Evolutionary conservation across 2,797 vertebrate genomes (phyloP), one percentile per base, ranked within the genome.

Genomic region (Oreochromis mossambicus): DNA sequence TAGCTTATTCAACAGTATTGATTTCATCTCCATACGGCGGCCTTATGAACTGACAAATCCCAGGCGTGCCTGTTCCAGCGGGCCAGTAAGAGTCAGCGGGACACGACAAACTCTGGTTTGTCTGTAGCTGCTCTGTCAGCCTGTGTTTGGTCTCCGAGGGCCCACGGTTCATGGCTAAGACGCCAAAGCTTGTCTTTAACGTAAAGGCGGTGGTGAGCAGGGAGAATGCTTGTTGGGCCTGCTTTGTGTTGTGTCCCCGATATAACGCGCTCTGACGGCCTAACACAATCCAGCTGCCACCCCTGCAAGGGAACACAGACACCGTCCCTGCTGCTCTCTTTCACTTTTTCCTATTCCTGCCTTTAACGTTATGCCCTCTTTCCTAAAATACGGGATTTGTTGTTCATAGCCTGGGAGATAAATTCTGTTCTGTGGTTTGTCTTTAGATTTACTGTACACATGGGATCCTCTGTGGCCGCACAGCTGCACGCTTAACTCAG

Each of bases 281-380:
- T 93, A 95, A 95, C 92, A 41, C 86, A 15, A 80, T 78, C 94
- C 95, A 95, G 94, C 93, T 95, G 94, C 89, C 82, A 63, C 52
- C 81, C 56, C 66, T 41, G 48, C 78, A 14, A 41, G 32, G 63
- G 51, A 46, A 78, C 34, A 63, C 70, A 88, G 41, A 79, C 85
- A 73, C 85, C 2, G 34, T 26, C 86, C 83, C 81, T 55, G 38
- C 79, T 79, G 77, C 85, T 79, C 41, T 81, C 21, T n/a, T 43
- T 80, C 61, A 46, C 51, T 29, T 56, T 19, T 34, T 3, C 2
- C 51, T 41, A 52, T 38, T 61, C 24, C 29, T 32, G 6, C 52
- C 77, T 82, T 91, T 90, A 15, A 79, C 80, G 19, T 78, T 54
- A 7, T 5, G 2, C 66, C 55, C 1, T 80, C 8, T 81, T 76